These are phyloP conservation scores for Megalopta genalis DNA, from an alignment of 1,140 invertebrate genomes.

Conservation along the genomic window DNA sequence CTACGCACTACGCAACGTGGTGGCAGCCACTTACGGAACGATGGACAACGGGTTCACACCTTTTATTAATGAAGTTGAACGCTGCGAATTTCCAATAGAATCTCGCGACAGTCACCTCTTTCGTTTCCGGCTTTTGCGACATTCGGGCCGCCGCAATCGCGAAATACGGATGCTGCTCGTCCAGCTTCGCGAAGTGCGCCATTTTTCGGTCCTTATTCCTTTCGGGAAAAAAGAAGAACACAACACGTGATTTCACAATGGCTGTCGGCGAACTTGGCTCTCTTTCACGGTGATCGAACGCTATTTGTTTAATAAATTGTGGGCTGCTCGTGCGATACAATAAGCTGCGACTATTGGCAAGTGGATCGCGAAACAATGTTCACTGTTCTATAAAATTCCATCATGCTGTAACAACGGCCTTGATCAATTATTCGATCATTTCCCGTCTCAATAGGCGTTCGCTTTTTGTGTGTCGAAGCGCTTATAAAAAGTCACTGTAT, in stretches of 20 bases:
- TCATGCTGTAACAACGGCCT: background rate
- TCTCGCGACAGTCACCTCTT: slow-evolving; percentile 65
- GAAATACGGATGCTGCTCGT: slow-evolving; percentile 69
- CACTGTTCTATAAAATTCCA: background rate
- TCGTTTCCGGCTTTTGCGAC: slow-evolving; percentile 68
- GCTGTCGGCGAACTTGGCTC: background rate
- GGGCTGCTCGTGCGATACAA: background rate
- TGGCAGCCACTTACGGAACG: slow-evolving; percentile 3
- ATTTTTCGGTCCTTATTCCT: slow-evolving; percentile 60
- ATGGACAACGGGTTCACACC: slow-evolving; percentile 61
- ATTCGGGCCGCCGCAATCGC: slow-evolving; percentile 68
- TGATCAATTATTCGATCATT: too few species aligned
- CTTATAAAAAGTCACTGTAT: too few species aligned
- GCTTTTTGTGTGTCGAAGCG: too few species aligned
- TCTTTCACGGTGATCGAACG: background rate
- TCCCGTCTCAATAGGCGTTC: too few species aligned
- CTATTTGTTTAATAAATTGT: background rate
- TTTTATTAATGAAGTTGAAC: slow-evolving; percentile 70
- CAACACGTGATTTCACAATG: slow-evolving; percentile 14
- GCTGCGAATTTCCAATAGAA: slow-evolving; percentile 72
- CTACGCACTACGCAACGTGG: background rate
- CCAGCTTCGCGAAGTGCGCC: slow-evolving; percentile 66
- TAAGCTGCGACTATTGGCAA: background rate
- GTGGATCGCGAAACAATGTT: background rate
- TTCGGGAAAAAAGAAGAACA: slow-evolving; percentile 34